Evolutionary conservation across 2,888 invertebrate genomes (phyloP).

Genomic region (Dasypolia templi): DNA sequence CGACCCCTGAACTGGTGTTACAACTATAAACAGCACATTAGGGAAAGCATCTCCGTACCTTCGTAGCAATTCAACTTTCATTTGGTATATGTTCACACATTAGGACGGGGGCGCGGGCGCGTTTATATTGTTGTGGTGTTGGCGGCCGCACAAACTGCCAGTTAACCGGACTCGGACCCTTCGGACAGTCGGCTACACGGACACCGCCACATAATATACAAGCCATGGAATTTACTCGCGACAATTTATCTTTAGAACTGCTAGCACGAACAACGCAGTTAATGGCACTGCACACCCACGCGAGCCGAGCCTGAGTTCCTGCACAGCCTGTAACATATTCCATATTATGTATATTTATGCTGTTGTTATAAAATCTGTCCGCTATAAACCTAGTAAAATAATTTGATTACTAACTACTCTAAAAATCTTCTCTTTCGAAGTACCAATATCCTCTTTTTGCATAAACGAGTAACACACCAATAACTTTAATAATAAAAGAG

Average conservation of each 20-base stretch:
- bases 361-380: constrained; percentile 16
- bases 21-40: constrained; percentile 72
- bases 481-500: constrained; percentile 66
- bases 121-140: constrained; percentile 79
- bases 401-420: constrained; percentile 23
- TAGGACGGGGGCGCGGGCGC: constrained; percentile 64
- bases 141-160: constrained; percentile 72
- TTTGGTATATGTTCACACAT: constrained; percentile 74
- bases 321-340: constrained; percentile 33
- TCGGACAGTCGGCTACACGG: constrained; percentile 58
- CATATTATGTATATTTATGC: constrained; percentile 35
- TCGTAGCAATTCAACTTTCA: constrained; percentile 71
- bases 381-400: not conserved
- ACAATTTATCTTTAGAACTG: constrained; percentile 64
- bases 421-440: constrained; percentile 21
- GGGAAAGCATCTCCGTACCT: constrained; percentile 65
- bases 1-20: constrained; percentile 53
- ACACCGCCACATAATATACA: constrained; percentile 66
- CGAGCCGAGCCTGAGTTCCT: constrained; percentile 26
- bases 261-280: constrained; percentile 57
- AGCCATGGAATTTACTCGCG: constrained; percentile 72
- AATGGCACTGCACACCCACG: constrained; percentile 60
- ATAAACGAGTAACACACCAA: constrained; percentile 63
- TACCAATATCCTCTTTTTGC: constrained; percentile 53
- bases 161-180: constrained; percentile 70